Conservation (phyloP, 1,140 invertebrate species). For the Pectinophora gossypiella region DNA sequence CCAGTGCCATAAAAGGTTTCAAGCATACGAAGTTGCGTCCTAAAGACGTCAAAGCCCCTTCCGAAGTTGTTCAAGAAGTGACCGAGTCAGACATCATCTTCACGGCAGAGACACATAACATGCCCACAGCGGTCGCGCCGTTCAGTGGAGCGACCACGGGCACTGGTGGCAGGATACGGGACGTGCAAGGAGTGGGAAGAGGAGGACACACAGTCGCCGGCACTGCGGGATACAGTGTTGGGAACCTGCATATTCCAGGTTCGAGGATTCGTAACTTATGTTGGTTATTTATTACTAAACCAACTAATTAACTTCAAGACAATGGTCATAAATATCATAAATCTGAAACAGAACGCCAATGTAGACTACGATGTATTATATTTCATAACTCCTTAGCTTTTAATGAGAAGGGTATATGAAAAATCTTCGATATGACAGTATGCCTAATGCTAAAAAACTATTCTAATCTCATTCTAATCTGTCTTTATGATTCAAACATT, state of each 20-base stretch:
- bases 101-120: slow-evolving; percentile 99
- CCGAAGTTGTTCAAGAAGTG: slow-evolving; percentile 77
- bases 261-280: too few relatives aligned
- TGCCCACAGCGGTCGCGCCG: slow-evolving; percentile 95
- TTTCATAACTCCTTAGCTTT: too few relatives aligned
- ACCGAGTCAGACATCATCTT: slow-evolving; percentile 95
- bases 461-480: too few relatives aligned
- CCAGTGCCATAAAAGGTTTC: slow-evolving; percentile 94
- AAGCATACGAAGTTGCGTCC: slow-evolving; percentile 81
- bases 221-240: slow-evolving; percentile 97
- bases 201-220: slow-evolving; percentile 96
- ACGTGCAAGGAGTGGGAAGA: slow-evolving; percentile 95
- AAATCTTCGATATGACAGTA: too few relatives aligned
- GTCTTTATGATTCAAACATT: too few relatives aligned
- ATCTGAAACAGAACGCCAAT: too few relatives aligned
- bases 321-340: too few relatives aligned
- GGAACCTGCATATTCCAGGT: slow-evolving; percentile 94
- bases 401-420: too few relatives aligned
- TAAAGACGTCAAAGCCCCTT: slow-evolving; percentile 76
- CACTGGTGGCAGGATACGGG: slow-evolving; percentile 95
- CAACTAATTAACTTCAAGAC: too few relatives aligned
- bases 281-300: too few relatives aligned
- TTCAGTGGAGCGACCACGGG: slow-evolving; percentile 98
- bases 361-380: too few relatives aligned
- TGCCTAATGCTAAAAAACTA: too few relatives aligned